A percentile compares a stretch with the other conserved stretches of the same genome.
phyloP scores from a whole-genome alignment of 1,140 invertebrate genomes.

The Camponotus pennsylvanicus region DNA sequence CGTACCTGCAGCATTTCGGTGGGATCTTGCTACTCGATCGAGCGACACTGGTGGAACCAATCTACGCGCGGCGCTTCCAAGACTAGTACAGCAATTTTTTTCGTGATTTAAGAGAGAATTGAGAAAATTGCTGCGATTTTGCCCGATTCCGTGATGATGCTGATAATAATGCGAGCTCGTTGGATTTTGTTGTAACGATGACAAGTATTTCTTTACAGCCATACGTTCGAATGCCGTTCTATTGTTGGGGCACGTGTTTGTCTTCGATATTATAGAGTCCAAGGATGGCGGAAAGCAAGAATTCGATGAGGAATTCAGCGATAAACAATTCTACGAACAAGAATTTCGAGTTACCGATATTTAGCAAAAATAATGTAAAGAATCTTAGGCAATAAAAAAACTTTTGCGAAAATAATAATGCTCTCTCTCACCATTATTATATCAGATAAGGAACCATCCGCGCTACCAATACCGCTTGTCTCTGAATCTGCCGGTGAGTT shows the following conservation, averaged over 20 bases:
- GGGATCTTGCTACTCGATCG: slow-evolving; percentile 91
- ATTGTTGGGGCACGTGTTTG: slow-evolving; percentile 71
- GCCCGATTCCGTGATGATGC: slow-evolving; percentile 81
- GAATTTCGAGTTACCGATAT: background rate
- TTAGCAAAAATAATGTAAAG: background rate
- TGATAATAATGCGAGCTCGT: slow-evolving; percentile 78
- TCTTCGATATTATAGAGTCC: slow-evolving; percentile 74
- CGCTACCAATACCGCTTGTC: slow-evolving; percentile 88
- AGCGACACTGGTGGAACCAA: slow-evolving; percentile 85
- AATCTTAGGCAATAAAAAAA: slow-evolving; percentile 51
- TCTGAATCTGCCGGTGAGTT: slow-evolving; percentile 89
- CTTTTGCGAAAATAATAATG: background rate
- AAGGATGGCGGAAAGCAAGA: slow-evolving; percentile 75
- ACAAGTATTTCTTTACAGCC: slow-evolving; percentile 77
- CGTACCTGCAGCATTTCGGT: slow-evolving; percentile 91
- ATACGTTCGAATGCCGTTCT: slow-evolving; percentile 77
- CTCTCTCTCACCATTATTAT: slow-evolving; percentile 89
- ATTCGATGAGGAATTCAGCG: slow-evolving; percentile 76
- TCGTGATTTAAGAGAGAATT: slow-evolving; percentile 75
- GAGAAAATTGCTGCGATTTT: slow-evolving; percentile 76
- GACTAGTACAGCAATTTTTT: slow-evolving; percentile 76
- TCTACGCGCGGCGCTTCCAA: slow-evolving; percentile 45
- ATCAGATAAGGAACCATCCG: slow-evolving; percentile 88
- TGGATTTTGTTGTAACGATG: slow-evolving; percentile 74
- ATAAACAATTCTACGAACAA: slow-evolving; percentile 76